A percentile compares a stretch with the other conserved stretches of the same genome.
Evolutionary conservation across 1,140 invertebrate species (phyloP).

Genomic region (Zaprionus tsacasi): DNA sequence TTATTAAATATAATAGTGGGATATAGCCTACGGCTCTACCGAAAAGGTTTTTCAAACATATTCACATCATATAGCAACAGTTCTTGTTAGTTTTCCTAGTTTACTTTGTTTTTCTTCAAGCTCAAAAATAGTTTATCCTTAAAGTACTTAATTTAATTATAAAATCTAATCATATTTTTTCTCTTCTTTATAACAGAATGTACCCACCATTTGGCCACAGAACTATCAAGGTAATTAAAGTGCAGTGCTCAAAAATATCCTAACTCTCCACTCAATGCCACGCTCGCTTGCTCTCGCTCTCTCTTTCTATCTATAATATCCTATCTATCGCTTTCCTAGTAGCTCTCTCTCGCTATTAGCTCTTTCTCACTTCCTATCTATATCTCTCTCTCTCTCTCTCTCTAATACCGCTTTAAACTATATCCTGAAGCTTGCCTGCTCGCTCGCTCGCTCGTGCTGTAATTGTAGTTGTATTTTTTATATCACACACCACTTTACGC

Average conservation of each 20-base stretch:
- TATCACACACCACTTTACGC: slow-evolving; percentile 46
- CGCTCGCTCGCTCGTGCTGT: slow-evolving; percentile 19
- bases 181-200: slow-evolving; percentile 71
- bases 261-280: slow-evolving; percentile 1
- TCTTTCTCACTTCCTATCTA: slow-evolving; percentile 10
- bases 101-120: neutral
- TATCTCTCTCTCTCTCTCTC: neutral
- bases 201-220: slow-evolving; percentile 84
- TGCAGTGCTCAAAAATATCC: slow-evolving; percentile 2
- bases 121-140: neutral
- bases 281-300: neutral
- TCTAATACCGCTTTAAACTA: neutral
- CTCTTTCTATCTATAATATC: slow-evolving; percentile 4
- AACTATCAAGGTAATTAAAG: slow-evolving; percentile 84
- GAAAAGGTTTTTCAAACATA: no score
- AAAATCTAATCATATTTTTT: slow-evolving; percentile 1
- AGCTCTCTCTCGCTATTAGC: slow-evolving; percentile 1
- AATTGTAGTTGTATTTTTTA: slow-evolving; percentile 25
- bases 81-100: neutral
- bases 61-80: neutral
- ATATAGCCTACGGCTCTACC: no score
- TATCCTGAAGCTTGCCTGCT: slow-evolving; percentile 22
- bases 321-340: neutral
- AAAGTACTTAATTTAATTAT: neutral
- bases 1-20: no score